These are phyloP conservation scores for Chiloscyllium punctatum DNA, from an alignment of 2,797 vertebrate species.

Conservation along the genomic window DNA sequence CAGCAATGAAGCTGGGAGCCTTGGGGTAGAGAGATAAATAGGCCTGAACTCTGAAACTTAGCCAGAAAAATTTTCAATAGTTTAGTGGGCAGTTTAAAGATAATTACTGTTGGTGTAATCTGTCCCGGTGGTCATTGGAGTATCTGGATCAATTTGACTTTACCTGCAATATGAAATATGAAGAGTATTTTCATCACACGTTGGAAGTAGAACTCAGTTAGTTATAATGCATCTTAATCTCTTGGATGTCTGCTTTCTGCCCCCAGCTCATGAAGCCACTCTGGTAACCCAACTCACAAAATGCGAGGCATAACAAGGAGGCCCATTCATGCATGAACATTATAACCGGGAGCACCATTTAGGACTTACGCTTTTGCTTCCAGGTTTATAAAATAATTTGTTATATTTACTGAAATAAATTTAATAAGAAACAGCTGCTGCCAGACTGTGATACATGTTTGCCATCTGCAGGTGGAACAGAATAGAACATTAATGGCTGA, in stretches of 20 bases:
- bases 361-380: background rate
- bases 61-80: too few species aligned
- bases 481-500: background rate
- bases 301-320: background rate
- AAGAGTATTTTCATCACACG: background rate
- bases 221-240: background rate
- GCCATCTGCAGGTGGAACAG: conserved; percentile 28
- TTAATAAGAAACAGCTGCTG: background rate
- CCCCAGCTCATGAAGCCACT: background rate
- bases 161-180: background rate
- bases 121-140: too few species aligned
- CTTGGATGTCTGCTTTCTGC: background rate
- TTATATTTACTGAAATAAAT: background rate
- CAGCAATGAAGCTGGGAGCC: too few species aligned
- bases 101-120: too few species aligned
- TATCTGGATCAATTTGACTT: background rate
- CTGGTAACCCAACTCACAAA: background rate
- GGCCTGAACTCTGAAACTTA: too few species aligned
- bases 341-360: background rate
- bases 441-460: conserved; percentile 1
- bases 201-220: background rate
- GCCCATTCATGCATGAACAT: background rate
- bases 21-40: too few species aligned
- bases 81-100: too few species aligned
- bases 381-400: background rate